Percentiles rank a stretch among this genome's conserved stretches.
Conservation (phyloP, 2,797 vertebrate species). For the Scomberomorus guttatus region DNA sequence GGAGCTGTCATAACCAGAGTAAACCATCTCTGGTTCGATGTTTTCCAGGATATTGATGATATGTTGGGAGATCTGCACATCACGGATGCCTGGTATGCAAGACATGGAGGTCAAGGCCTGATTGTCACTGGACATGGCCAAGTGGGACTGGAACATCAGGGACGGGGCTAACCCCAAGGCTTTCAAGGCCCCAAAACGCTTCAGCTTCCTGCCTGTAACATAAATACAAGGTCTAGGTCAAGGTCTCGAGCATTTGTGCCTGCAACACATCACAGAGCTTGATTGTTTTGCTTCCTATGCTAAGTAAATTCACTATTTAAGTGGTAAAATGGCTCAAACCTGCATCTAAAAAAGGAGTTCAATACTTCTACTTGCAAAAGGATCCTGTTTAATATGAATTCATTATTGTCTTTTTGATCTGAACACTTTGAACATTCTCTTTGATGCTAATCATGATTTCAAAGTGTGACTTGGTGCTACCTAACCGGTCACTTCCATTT, state of each 20-base stretch:
- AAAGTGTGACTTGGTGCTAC: background rate
- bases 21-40: slow-evolving; percentile 94
- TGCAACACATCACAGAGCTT: background rate
- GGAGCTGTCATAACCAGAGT: slow-evolving; percentile 91
- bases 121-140: slow-evolving; percentile 73
- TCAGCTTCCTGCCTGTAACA: slow-evolving; percentile 93
- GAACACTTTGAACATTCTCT: slow-evolving; percentile 6
- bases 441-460: slow-evolving; percentile 2
- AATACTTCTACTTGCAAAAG: background rate
- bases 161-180: slow-evolving; percentile 87
- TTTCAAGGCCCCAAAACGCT: slow-evolving; percentile 94
- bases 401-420: slow-evolving; percentile 14
- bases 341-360: background rate
- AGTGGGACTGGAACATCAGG: slow-evolving; percentile 82
- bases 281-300: background rate
- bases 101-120: slow-evolving; percentile 86
- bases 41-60: slow-evolving; percentile 92
- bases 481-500: slow-evolving; percentile 1
- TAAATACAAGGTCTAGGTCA: slow-evolving; percentile 42
- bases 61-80: slow-evolving; percentile 90
- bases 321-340: background rate
- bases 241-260: slow-evolving; percentile 19
- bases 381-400: background rate
- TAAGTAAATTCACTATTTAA: slow-evolving; percentile 4
- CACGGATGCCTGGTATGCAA: slow-evolving; percentile 87